phyloP scores from a whole-genome alignment of 2,113 vertebrate genomes.

The Oreochromis aureus region DNA sequence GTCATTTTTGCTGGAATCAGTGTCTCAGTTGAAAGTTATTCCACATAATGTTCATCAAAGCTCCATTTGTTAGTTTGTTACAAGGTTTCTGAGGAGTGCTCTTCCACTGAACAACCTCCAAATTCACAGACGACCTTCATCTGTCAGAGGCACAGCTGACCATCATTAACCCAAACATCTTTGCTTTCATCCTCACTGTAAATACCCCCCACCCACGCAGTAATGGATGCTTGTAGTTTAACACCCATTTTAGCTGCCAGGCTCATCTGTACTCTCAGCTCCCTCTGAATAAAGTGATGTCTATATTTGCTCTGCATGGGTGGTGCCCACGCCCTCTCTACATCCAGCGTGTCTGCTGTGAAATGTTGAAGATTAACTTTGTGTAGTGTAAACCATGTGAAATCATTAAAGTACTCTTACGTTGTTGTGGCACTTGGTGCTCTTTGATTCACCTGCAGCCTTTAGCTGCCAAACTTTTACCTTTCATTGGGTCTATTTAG shows the following conservation, averaged over 20 bases:
- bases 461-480: neutral
- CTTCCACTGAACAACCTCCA: neutral
- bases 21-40: neutral
- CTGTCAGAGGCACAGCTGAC: neutral
- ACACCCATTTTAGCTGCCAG: neutral
- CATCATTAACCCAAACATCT: neutral
- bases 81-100: neutral
- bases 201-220: neutral
- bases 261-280: neutral
- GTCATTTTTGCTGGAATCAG: neutral
- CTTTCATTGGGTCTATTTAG: neutral
- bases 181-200: neutral
- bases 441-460: neutral
- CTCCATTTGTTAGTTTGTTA: neutral
- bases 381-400: neutral
- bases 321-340: rapidly evolving
- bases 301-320: neutral
- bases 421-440: neutral
- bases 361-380: neutral
- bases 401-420: neutral
- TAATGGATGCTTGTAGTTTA: neutral
- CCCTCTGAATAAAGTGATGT: neutral
- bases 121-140: neutral
- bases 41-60: neutral
- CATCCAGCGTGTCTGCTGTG: neutral